Conservation (phyloP, 2,113 vertebrate genomes). For the Campylomormyrus tamandua region DNA sequence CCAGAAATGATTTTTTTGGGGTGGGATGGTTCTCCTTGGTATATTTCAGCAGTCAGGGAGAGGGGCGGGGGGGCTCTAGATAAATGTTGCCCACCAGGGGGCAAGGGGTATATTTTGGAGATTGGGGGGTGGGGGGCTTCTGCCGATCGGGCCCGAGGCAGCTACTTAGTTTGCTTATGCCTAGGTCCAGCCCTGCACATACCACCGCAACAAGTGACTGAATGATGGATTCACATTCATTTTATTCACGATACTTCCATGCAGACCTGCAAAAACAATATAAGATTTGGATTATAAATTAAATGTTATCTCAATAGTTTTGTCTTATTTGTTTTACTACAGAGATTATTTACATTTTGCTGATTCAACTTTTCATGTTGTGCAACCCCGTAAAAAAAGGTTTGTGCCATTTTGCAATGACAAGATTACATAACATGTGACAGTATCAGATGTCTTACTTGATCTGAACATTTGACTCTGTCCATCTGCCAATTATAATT, state of each 20-base stretch:
- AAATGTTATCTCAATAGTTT: not conserved
- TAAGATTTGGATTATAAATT: not conserved
- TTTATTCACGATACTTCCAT: not conserved
- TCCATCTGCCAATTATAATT: not conserved
- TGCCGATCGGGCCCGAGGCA: not conserved
- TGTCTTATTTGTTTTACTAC: not conserved
- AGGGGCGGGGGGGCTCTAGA: too few relatives aligned
- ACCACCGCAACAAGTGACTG: not conserved
- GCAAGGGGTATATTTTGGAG: not conserved
- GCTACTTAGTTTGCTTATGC: not conserved
- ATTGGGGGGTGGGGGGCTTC: not conserved
- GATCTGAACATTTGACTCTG: not conserved
- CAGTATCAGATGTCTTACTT: not conserved
- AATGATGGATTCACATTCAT: not conserved
- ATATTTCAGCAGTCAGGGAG: not conserved
- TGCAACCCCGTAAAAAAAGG: not conserved
- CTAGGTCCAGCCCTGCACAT: not conserved
- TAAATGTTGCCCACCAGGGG: not conserved
- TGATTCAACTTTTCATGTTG: not conserved
- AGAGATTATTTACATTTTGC: not conserved
- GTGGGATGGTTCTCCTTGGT: not conserved
- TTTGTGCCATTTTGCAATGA: slow-evolving; percentile 11
- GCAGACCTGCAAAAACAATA: not conserved
- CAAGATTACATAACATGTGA: not conserved
- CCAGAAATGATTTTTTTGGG: not conserved